Conservation (phyloP, 92 coral and sea anemone species). For the Epizoanthus stellaris region DNA sequence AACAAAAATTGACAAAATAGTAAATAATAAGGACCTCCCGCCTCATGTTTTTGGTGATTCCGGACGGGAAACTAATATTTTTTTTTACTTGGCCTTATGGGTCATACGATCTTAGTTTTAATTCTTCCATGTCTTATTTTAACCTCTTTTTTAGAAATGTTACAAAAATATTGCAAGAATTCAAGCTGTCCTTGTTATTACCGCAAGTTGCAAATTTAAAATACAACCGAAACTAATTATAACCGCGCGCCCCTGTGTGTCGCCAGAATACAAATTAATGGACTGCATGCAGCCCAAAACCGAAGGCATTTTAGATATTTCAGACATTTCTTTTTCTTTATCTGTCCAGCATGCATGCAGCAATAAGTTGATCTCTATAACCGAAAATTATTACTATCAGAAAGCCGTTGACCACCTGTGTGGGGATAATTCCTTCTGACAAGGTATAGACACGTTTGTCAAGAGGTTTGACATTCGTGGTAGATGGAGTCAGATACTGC, state of each 20-base stretch:
- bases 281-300: background rate
- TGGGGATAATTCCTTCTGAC: background rate
- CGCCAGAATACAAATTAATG: no score
- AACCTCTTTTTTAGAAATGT: no score
- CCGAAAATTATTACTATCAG: slow-evolving; percentile 29
- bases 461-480: slow-evolving; percentile 5
- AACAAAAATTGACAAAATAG: no score
- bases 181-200: no score
- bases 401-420: slow-evolving; percentile 23
- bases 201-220: background rate
- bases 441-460: background rate
- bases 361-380: background rate
- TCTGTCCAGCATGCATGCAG: background rate
- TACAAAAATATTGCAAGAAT: no score
- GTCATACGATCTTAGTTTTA: no score
- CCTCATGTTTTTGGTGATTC: no score
- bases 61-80: no score
- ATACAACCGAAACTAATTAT: background rate
- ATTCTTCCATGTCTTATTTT: no score
- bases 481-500: background rate
- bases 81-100: no score
- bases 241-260: no score
- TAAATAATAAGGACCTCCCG: no score
- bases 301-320: background rate
- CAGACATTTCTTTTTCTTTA: background rate